Percentiles rank a stretch among this genome's conserved stretches.
Evolutionary conservation across 2,113 vertebrate species (phyloP).

Genomic region (Alethe castanea): DNA sequence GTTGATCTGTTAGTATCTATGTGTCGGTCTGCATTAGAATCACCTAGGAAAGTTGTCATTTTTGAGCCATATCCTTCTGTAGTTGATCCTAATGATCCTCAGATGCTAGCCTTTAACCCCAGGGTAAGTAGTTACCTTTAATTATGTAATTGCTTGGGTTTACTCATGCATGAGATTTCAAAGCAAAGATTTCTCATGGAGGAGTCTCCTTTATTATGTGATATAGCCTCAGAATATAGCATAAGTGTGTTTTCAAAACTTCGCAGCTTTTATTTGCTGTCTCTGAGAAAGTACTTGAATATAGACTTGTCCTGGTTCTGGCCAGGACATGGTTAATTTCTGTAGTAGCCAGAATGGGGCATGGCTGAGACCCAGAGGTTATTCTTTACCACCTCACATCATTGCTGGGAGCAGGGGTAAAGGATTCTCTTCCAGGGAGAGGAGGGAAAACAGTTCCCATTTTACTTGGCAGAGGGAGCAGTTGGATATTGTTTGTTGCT

Average conservation of each 20-base stretch:
- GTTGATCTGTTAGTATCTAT: slow-evolving; percentile 90
- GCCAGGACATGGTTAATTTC: neutral
- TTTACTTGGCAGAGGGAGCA: neutral
- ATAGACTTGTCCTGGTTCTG: neutral
- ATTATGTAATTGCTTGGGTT: neutral
- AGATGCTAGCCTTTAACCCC: slow-evolving; percentile 90
- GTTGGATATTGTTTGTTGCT: neutral
- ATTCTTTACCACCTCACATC: neutral
- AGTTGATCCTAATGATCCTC: slow-evolving; percentile 87
- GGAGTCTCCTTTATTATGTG: neutral
- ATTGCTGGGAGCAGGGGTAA: neutral
- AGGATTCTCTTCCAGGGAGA: neutral
- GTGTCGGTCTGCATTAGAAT: slow-evolving; percentile 89
- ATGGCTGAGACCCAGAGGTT: neutral
- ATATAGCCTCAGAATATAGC: neutral
- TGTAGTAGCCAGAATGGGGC: neutral
- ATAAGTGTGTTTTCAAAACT: neutral
- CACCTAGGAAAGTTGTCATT: slow-evolving; percentile 89
- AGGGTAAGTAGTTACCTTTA: slow-evolving; percentile 71
- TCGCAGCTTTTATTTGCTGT: neutral
- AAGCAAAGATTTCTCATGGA: neutral
- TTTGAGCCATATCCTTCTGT: slow-evolving; percentile 94
- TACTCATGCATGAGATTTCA: neutral
- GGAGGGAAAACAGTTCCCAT: neutral
- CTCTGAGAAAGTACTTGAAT: neutral